Conservation (phyloP, 2,113 vertebrate species). For the Desmodus rotundus region DNA sequence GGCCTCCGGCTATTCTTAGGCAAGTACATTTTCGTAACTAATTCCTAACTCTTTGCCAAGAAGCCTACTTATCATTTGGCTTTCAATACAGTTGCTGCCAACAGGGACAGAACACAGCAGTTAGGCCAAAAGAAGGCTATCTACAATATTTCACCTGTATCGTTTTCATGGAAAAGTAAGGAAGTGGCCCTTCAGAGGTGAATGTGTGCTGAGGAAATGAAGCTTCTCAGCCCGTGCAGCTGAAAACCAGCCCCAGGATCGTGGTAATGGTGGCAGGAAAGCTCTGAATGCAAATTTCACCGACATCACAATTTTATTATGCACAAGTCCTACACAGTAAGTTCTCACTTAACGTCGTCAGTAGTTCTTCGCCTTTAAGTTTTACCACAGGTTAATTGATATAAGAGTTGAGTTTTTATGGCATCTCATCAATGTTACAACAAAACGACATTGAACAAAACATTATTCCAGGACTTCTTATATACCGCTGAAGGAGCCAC, state of each 20-base stretch:
- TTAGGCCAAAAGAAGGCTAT: neutral
- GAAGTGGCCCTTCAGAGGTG: neutral
- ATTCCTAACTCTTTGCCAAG: conserved; percentile 33
- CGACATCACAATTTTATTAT: neutral
- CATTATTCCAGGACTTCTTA: neutral
- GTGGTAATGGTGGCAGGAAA: neutral
- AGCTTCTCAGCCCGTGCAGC: neutral
- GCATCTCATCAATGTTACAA: neutral
- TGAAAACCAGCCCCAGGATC: neutral
- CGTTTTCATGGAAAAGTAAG: neutral
- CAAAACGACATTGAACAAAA: neutral
- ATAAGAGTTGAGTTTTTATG: neutral
- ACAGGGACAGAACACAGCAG: neutral
- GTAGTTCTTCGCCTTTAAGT: neutral
- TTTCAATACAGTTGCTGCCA: conserved; percentile 19
- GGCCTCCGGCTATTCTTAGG: neutral
- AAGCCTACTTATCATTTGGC: conserved; percentile 29
- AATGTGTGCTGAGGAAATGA: neutral
- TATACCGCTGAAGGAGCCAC: neutral
- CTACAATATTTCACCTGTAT: neutral
- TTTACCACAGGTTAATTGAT: neutral
- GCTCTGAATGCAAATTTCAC: neutral
- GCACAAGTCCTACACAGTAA: neutral
- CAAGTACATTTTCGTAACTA: conserved; percentile 34
- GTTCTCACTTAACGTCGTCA: neutral